Base-by-base conservation (phyloP, 2,888 invertebrate species). In the Phymatocera aterrima region DNA sequence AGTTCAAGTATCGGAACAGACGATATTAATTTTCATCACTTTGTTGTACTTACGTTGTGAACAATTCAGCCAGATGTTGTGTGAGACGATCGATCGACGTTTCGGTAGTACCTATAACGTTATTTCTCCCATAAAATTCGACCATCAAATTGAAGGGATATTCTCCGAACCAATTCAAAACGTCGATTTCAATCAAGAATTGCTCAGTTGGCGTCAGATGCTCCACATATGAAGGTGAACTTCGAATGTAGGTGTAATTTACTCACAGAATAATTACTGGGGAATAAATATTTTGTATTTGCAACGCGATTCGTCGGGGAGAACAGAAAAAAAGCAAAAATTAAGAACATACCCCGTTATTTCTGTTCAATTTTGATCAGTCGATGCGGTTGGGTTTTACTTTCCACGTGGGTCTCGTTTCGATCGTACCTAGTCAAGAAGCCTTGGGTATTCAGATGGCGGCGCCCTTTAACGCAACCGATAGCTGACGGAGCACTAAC, bases 391-490 rank as follows among this genome's bases (percentile, higher is more conserved):
- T 68, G 21, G 43, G 51, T 31, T 51, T 51, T n/a, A 72, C 43
- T 43, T 46, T 72, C 51, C 72, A 72, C 72, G 72, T 72, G 72
- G 72, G 31, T 72, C 51, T 48, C n/a, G 48, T 48, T 72, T 72
- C 43, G 40, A 68, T 48, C 70, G 48, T 6, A 31, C 21, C n/a
- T 12, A 72, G 51, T 10, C 18, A 40, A 21, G 68, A 70, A 78
- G 65, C 78, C 31, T 78, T 70, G 24, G 15, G 70, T 78, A 78
- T 70, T 78, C 78, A 64, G 57, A 65, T 70, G 68, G 54, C 78
- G 57, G 78, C 78, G 65, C 70, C 37, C 68, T 70, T 78, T 40
- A 78, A 70, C 70, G 28, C 70, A 70, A 54, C 51, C 70, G 78
- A 57, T 70, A 70, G 78, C 78, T 78, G 78, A 78, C 78, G 78